A percentile compares a stretch with the other conserved stretches of the same genome.
Evolutionary conservation across 2,888 invertebrate genomes (phyloP).

Genomic region (Ditylenchus weischeri): DNA sequence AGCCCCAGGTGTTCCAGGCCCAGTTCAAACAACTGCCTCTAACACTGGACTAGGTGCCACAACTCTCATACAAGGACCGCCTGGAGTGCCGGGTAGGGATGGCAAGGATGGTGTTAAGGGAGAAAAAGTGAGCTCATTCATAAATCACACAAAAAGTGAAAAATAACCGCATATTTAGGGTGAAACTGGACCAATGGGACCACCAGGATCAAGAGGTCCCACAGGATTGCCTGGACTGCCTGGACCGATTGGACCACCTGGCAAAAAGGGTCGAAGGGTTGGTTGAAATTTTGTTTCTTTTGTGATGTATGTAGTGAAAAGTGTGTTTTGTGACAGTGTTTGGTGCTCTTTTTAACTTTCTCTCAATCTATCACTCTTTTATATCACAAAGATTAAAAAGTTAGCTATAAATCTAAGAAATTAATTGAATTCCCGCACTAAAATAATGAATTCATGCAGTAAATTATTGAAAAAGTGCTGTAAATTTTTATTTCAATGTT

Average conservation of each 20-base stretch:
- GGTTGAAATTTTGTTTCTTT: background rate
- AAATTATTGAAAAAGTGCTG: no score
- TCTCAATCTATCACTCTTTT: slow-evolving; percentile 14
- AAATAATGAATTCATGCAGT: no score
- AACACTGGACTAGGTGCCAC: slow-evolving; percentile 10
- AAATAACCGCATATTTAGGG: slow-evolving; percentile 16
- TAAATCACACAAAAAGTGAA: no score
- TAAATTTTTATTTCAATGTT: no score
- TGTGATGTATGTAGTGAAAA: background rate
- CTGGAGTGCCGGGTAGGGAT: slow-evolving; percentile 43
- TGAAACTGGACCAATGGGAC: slow-evolving; percentile 35
- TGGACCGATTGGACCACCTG: slow-evolving; percentile 50
- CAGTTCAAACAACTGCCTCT: slow-evolving; percentile 14
- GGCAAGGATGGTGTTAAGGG: slow-evolving; percentile 52
- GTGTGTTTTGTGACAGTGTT: background rate
- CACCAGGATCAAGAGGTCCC: slow-evolving; percentile 48
- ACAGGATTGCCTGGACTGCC: slow-evolving; percentile 48
- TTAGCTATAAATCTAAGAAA: slow-evolving; percentile 2
- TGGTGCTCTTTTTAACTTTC: background rate
- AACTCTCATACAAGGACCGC: slow-evolving; percentile 42
- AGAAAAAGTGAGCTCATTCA: slow-evolving; percentile 43
- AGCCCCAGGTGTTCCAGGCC: slow-evolving; percentile 38
- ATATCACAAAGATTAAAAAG: background rate
- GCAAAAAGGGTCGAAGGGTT: slow-evolving; percentile 46
- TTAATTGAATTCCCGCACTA: no score